Evolutionary conservation across 2,113 vertebrate species (phyloP).

Genomic region (Nymphicus hollandicus): DNA sequence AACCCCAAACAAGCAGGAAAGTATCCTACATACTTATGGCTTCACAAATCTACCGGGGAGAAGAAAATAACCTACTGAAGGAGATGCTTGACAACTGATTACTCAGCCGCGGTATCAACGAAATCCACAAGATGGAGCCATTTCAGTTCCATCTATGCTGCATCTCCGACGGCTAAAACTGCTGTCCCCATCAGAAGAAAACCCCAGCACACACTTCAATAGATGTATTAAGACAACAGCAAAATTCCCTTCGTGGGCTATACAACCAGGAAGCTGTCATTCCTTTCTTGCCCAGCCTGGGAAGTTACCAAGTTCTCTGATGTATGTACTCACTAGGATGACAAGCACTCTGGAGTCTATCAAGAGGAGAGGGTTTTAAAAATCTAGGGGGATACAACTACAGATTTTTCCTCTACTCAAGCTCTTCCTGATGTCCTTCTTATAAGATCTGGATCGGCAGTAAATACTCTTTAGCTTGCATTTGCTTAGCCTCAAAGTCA

Average conservation of each 20-base stretch:
- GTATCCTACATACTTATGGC: not conserved
- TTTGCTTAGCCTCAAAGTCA: not conserved
- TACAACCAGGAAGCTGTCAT: not conserved
- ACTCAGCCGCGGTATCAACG: not conserved
- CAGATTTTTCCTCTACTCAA: not conserved
- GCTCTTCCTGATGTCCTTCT: not conserved
- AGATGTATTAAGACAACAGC: not conserved
- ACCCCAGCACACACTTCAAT: not conserved
- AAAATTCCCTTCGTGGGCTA: not conserved
- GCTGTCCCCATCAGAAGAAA: not conserved
- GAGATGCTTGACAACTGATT: not conserved
- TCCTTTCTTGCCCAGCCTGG: not conserved
- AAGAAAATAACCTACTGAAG: fast-evolving
- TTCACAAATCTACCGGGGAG: not conserved
- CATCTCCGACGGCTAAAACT: fast-evolving
- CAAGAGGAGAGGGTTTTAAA: not conserved
- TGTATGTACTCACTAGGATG: not conserved
- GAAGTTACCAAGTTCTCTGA: not conserved
- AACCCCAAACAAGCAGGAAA: not conserved
- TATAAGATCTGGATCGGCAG: not conserved
- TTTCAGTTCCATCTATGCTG: not conserved
- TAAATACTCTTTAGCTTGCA: not conserved
- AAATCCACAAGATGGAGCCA: not conserved
- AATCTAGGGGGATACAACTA: not conserved
- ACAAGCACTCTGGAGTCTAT: not conserved